These are phyloP conservation scores for Osmerus eperlanus DNA, from an alignment of 2,113 vertebrate species.

Conservation along the genomic window DNA sequence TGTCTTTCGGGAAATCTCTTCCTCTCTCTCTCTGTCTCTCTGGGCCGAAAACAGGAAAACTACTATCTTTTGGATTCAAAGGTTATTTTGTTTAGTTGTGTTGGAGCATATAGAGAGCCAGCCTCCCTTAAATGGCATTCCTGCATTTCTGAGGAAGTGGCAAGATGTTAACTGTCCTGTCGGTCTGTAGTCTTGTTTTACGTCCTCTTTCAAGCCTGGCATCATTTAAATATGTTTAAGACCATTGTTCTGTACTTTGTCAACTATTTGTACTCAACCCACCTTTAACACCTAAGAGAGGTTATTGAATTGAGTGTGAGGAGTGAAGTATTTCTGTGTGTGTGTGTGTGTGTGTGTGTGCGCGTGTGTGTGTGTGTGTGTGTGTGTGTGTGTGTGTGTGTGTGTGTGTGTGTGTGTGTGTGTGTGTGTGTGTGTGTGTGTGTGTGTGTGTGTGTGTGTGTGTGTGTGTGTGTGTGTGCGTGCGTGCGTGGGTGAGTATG, in stretches of 20 bases:
- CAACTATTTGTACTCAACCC: constrained; percentile 19
- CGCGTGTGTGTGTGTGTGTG: not conserved
- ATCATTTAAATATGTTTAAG: constrained; percentile 61
- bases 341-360: not conserved
- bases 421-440: not conserved
- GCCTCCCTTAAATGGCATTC: not conserved
- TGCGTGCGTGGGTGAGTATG: not conserved
- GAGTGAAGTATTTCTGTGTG: constrained; percentile 18
- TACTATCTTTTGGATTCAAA: too few relatives aligned
- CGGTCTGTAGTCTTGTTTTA: constrained; percentile 33
- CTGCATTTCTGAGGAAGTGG: constrained; percentile 47
- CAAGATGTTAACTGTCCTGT: constrained; percentile 58
- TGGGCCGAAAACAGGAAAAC: too few relatives aligned
- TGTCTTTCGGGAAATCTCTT: too few relatives aligned
- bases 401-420: not conserved
- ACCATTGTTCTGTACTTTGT: constrained; percentile 51
- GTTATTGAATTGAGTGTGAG: constrained; percentile 32
- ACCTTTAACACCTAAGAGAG: constrained; percentile 38
- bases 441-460: not conserved
- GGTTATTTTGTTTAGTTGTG: too few relatives aligned
- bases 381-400: not conserved
- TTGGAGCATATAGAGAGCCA: too few relatives aligned
- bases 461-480: not conserved
- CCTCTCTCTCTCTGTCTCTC: too few relatives aligned
- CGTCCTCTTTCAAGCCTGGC: constrained; percentile 22